phyloP scores from a whole-genome alignment of 2,113 vertebrate genomes.

The Semnopithecus entellus region DNA sequence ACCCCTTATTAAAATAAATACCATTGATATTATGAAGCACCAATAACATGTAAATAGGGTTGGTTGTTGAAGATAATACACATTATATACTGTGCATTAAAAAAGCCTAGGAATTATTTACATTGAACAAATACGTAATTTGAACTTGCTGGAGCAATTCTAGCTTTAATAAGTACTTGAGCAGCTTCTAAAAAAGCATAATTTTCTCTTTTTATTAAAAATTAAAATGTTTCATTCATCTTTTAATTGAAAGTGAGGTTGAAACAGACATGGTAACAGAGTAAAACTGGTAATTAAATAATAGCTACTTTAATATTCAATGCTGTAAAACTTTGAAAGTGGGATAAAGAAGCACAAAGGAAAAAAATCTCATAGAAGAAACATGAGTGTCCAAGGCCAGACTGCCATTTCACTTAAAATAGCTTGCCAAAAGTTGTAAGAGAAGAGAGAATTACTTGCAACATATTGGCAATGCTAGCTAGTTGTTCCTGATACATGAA shows the following conservation, averaged over 20 bases:
- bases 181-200: constrained; percentile 49
- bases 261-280: constrained; percentile 44
- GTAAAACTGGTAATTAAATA: constrained; percentile 58
- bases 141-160: constrained; percentile 34
- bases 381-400: background rate
- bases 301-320: constrained; percentile 53
- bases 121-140: constrained; percentile 26
- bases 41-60: background rate
- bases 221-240: constrained; percentile 59
- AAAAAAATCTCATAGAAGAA: constrained; percentile 38
- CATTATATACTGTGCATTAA: background rate
- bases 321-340: constrained; percentile 45
- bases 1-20: background rate
- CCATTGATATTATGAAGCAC: background rate
- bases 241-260: constrained; percentile 69
- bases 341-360: background rate
- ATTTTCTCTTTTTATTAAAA: constrained; percentile 65
- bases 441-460: background rate
- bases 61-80: background rate
- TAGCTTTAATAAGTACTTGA: constrained; percentile 55
- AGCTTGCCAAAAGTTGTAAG: background rate
- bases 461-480: background rate
- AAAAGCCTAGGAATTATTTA: background rate
- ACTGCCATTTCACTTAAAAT: background rate
- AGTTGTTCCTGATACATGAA: background rate